Conservation (phyloP, 2,888 invertebrate species). For the Perizoma affinitatum region DNA sequence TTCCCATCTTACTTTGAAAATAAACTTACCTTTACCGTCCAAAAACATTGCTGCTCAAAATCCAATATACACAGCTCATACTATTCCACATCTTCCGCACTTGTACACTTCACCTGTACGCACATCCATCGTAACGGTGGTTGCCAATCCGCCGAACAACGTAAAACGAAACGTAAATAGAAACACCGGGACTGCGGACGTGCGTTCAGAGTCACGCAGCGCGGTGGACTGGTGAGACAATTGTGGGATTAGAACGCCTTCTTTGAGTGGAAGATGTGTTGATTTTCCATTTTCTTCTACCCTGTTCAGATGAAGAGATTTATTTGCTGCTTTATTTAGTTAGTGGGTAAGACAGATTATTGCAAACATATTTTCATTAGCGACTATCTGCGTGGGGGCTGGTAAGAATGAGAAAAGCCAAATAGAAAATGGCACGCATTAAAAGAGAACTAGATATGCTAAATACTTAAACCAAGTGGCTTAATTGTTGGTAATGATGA, state of each 20-base stretch:
- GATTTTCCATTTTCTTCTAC: slow-evolving; percentile 6
- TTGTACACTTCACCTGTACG: slow-evolving; percentile 65
- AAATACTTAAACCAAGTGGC: too few species aligned
- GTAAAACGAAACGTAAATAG: slow-evolving; percentile 56
- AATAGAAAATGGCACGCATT: too few species aligned
- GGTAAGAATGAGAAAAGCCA: too few species aligned
- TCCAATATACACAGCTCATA: slow-evolving; percentile 49
- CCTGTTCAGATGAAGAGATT: too few species aligned
- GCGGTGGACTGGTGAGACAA: slow-evolving; percentile 60
- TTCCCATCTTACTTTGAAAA: not conserved
- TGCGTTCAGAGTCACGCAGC: slow-evolving; percentile 65
- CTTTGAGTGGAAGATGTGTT: slow-evolving; percentile 56
- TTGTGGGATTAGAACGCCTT: slow-evolving; percentile 54
- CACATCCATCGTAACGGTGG: slow-evolving; percentile 55
- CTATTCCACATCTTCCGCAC: slow-evolving; percentile 58
- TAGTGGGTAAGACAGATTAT: too few species aligned
- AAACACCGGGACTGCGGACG: slow-evolving; percentile 60
- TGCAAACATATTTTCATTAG: too few species aligned
- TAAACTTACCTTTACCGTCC: slow-evolving; percentile 78
- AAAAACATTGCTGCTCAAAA: slow-evolving; percentile 57
- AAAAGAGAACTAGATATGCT: too few species aligned
- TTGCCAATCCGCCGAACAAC: slow-evolving; percentile 13
- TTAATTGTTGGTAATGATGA: too few species aligned
- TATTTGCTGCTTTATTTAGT: too few species aligned
- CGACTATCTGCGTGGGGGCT: too few species aligned